These are phyloP conservation scores for Camponotus pennsylvanicus DNA, from an alignment of 1,140 invertebrate species.

Conservation along the genomic window DNA sequence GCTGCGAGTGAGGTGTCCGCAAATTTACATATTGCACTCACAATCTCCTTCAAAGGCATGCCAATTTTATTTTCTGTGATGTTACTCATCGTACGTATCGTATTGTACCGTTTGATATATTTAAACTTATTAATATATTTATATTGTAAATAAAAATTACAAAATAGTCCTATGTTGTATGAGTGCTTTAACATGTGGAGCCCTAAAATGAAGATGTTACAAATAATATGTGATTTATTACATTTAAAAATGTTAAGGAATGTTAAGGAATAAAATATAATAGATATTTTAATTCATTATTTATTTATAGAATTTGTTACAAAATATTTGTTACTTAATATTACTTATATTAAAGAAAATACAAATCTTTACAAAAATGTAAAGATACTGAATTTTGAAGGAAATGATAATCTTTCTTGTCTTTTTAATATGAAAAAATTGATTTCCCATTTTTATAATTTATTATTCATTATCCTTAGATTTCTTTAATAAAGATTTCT, in stretches of 20 bases:
- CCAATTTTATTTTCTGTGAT: slow-evolving; percentile 77
- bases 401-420: not conserved
- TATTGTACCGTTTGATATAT: slow-evolving; percentile 16
- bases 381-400: not conserved
- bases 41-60: slow-evolving; percentile 87
- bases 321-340: too few species aligned
- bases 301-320: not conserved
- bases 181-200: slow-evolving; percentile 30
- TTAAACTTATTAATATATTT: slow-evolving; percentile 10
- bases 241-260: not conserved
- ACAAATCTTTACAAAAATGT: not conserved
- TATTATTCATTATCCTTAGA: not conserved
- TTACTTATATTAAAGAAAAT: too few species aligned
- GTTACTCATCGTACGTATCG: slow-evolving; percentile 50
- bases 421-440: not conserved
- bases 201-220: slow-evolving; percentile 45
- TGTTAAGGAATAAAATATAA: not conserved
- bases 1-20: slow-evolving; percentile 92
- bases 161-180: not conserved
- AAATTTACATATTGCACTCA: slow-evolving; percentile 89
- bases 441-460: not conserved
- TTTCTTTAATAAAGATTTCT: not conserved
- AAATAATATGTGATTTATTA: not conserved
- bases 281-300: not conserved
- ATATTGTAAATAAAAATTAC: not conserved